Evolutionary conservation across 2,888 invertebrate genomes (phyloP).

Genomic region (Drosophila multiciliata): DNA sequence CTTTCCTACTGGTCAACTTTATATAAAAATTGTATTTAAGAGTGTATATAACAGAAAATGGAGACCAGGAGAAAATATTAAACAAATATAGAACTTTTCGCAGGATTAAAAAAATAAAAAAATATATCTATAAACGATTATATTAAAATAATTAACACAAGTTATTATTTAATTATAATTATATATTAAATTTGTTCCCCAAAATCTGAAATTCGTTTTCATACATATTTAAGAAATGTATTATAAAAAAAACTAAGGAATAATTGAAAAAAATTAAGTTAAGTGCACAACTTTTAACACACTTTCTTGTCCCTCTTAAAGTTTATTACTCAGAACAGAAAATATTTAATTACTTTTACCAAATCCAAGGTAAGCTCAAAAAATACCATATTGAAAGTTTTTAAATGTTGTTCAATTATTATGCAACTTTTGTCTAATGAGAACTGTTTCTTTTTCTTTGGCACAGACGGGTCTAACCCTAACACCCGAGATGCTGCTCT

Average conservation of each 20-base stretch:
- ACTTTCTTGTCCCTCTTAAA: neutral
- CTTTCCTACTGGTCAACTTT: neutral
- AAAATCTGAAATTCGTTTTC: neutral
- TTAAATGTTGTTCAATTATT: neutral
- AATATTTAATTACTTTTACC: neutral
- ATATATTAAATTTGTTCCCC: neutral
- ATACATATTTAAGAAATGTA: neutral
- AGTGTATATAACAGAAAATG: neutral
- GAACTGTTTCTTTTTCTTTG: neutral
- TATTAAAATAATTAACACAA: neutral
- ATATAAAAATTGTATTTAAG: neutral
- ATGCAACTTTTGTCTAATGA: neutral
- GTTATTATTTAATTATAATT: neutral
- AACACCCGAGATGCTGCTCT: conserved; percentile 88
- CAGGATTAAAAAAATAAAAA: too few species aligned
- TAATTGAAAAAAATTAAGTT: neutral
- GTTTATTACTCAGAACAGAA: neutral
- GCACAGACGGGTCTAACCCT: conserved; percentile 82
- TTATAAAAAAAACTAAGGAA: neutral
- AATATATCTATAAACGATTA: neutral
- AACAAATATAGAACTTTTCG: too few species aligned
- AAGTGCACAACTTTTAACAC: neutral
- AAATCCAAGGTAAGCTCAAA: neutral
- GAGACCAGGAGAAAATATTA: too few species aligned
- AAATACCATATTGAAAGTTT: neutral